phyloP scores from a whole-genome alignment of 64 coral and sea anemone genomes.

The Orbicella faveolata region DNA sequence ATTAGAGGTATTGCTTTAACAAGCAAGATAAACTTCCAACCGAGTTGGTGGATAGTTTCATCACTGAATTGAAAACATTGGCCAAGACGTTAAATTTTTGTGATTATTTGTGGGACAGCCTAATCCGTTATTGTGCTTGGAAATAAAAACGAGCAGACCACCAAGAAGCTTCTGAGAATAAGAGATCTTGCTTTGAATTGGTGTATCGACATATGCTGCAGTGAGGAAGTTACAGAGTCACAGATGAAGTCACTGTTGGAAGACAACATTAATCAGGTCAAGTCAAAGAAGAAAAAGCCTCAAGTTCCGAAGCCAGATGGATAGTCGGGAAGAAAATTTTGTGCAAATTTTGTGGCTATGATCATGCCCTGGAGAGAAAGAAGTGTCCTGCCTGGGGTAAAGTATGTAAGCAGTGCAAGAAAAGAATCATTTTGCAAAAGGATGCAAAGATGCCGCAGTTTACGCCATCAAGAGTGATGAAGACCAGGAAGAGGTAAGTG shows the following conservation, averaged over 20 bases:
- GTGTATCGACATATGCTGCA: neutral
- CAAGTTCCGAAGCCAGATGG: neutral
- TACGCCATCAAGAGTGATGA: neutral
- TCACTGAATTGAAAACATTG: conserved; percentile 3
- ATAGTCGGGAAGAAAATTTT: neutral
- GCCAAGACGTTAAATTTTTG: conserved; percentile 16
- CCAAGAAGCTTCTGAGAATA: neutral
- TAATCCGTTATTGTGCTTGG: neutral
- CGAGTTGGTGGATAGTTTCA: neutral
- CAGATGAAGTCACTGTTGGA: neutral
- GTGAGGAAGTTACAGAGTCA: neutral
- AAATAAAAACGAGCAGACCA: neutral
- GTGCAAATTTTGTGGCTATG: too few relatives aligned
- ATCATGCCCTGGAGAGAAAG: too few relatives aligned
- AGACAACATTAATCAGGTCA: neutral
- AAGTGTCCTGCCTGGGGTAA: too few relatives aligned
- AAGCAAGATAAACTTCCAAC: neutral
- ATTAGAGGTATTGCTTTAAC: neutral
- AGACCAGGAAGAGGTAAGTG: neutral
- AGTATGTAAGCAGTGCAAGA: too few relatives aligned
- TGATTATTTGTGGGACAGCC: neutral
- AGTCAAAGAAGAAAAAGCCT: neutral
- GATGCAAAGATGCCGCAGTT: neutral
- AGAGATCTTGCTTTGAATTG: neutral
- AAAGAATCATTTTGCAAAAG: too few relatives aligned